Evolutionary conservation across 1,140 invertebrate genomes (phyloP).

Genomic region (Oppia nitens): DNA sequence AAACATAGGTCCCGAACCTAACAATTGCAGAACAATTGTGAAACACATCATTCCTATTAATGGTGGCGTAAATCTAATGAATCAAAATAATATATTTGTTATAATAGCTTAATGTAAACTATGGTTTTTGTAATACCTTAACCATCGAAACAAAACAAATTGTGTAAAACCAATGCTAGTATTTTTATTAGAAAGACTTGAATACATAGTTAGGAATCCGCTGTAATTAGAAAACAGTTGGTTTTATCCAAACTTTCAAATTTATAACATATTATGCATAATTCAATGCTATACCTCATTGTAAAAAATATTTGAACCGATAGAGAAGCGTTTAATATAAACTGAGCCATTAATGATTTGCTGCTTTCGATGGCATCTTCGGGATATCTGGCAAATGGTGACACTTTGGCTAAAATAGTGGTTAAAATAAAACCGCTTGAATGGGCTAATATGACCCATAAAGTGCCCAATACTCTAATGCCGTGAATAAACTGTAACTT

Average conservation of each 20-base stretch:
- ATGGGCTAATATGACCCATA: conserved; percentile 8
- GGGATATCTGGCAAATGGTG: conserved; percentile 1
- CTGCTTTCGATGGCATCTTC: background rate
- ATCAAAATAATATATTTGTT: background rate
- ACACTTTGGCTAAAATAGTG: conserved; percentile 3
- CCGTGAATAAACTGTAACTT: conserved; percentile 3
- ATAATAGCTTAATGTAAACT: background rate
- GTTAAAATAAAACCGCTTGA: background rate
- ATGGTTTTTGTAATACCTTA: conserved; percentile 1
- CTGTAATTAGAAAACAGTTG: no score
- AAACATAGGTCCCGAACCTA: conserved; percentile 16
- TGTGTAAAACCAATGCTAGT: background rate
- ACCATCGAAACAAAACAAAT: background rate
- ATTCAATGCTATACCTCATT: background rate
- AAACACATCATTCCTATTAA: conserved; percentile 11
- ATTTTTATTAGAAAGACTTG: background rate
- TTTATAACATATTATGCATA: background rate
- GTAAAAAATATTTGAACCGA: background rate
- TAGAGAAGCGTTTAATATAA: background rate
- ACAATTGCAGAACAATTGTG: conserved; percentile 9
- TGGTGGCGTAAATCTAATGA: conserved; percentile 15
- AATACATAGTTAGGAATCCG: no score
- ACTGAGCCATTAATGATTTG: background rate
- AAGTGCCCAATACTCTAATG: conserved; percentile 1
- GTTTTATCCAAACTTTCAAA: no score